A percentile compares a stretch with the other conserved stretches of the same genome.
Evolutionary conservation across 2,113 vertebrate species (phyloP).

Genomic region (Corythoichthys haematopterus): DNA sequence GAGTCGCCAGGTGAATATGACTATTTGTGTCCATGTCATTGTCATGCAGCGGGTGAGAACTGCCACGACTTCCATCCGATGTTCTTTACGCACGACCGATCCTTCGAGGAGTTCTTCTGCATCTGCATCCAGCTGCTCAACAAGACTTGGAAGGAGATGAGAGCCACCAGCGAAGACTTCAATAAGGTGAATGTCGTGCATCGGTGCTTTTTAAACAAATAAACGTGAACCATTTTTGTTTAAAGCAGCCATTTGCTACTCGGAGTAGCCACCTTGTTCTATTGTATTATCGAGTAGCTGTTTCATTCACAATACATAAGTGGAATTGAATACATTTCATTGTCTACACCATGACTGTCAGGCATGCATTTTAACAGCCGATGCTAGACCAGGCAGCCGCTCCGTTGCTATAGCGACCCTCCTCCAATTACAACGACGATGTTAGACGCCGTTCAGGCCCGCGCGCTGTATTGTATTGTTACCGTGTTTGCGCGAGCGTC

Average conservation of each 20-base stretch:
- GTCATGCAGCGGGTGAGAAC: conserved; percentile 88
- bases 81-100: conserved; percentile 97
- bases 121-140: conserved; percentile 98
- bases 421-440: conserved; percentile 73
- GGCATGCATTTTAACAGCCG: conserved; percentile 51
- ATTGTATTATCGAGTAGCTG: too few relatives aligned
- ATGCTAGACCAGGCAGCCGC: conserved; percentile 86
- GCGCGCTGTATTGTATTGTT: not conserved
- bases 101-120: conserved; percentile 98
- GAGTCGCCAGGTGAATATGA: not conserved
- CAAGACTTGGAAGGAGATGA: conserved; percentile 99
- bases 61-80: conserved; percentile 98
- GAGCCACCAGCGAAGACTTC: conserved; percentile 97
- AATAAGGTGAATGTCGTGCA: conserved; percentile 82
- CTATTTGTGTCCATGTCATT: not conserved
- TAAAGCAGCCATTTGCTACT: too few relatives aligned
- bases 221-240: too few relatives aligned
- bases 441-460: too few relatives aligned
- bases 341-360: not conserved
- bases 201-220: too few relatives aligned
- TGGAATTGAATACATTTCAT: not conserved
- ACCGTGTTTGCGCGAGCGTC: conserved; percentile 10
- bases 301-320: too few relatives aligned
- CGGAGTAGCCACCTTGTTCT: too few relatives aligned
- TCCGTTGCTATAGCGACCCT: conserved; percentile 96